Evolutionary conservation across 2,797 vertebrate species (phyloP).

Genomic region (Tragelaphus oryx): DNA sequence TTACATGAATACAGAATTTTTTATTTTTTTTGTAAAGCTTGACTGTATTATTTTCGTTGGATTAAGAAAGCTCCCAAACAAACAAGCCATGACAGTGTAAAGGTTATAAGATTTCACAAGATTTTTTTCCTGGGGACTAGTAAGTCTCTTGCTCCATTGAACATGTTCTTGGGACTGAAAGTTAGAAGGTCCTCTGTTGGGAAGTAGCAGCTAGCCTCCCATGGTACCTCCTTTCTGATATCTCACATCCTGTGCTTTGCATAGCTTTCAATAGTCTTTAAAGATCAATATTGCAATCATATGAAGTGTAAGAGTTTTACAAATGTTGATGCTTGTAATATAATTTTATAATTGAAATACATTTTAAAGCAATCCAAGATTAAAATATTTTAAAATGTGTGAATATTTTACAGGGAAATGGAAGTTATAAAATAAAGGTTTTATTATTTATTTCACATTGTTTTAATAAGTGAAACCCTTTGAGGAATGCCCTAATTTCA

Average conservation of each 20-base stretch:
- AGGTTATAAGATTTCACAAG: background rate
- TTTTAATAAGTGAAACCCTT: constrained; percentile 5
- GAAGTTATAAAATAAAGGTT: constrained; percentile 7
- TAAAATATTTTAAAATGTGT: background rate
- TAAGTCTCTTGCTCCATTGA: background rate
- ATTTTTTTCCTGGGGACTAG: background rate
- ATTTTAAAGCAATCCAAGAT: background rate
- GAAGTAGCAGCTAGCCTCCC: background rate
- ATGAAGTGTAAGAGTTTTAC: background rate
- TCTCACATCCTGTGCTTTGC: background rate
- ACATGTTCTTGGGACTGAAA: background rate
- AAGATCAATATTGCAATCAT: background rate
- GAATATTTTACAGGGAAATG: background rate
- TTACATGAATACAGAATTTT: background rate
- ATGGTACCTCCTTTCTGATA: background rate
- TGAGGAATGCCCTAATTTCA: background rate
- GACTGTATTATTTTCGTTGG: background rate
- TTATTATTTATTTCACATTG: background rate
- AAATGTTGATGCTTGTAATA: background rate
- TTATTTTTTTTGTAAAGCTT: background rate
- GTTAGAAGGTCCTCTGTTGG: background rate
- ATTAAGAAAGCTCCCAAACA: background rate
- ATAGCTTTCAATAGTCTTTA: background rate
- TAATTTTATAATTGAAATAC: background rate
- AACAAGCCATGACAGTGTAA: background rate